Percentiles rank a stretch among this genome's conserved stretches.
These are phyloP conservation scores for Rapana venosa DNA, from an alignment of 2,888 invertebrate genomes.

Conservation along the genomic window DNA sequence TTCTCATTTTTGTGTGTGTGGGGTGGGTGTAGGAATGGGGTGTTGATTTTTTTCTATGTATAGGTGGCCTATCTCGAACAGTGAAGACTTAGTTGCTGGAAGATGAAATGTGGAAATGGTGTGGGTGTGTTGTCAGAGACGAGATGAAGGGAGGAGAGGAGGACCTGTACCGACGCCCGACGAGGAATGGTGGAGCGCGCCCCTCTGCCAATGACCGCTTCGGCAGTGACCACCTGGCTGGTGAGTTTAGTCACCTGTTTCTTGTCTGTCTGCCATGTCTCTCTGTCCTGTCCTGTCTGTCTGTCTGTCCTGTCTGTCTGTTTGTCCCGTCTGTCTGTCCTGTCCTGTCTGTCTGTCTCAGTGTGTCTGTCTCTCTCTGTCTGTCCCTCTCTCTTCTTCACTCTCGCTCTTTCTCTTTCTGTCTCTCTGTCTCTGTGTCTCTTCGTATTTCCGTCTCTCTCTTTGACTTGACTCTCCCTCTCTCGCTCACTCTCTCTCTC, in stretches of 20 bases:
- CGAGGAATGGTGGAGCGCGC: slow-evolving; percentile 29
- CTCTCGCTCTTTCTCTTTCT: background rate
- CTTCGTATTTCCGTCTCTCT: background rate
- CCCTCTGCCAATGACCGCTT: slow-evolving; percentile 38
- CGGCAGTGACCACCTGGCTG: slow-evolving; percentile 35
- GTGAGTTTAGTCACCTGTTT: background rate
- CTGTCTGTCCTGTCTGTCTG: background rate
- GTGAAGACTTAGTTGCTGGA: too few relatives aligned
- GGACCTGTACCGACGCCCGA: slow-evolving; percentile 35
- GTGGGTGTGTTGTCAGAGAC: slow-evolving; percentile 33
- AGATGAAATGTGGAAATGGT: background rate
- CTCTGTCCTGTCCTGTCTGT: background rate
- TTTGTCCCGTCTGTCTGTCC: background rate
- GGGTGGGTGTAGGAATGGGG: too few relatives aligned
- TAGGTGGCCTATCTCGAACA: too few relatives aligned
- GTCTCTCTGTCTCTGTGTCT: slow-evolving; percentile 2
- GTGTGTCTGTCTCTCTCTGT: background rate
- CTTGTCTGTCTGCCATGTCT: background rate
- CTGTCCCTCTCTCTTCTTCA: background rate
- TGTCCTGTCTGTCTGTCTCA: background rate
- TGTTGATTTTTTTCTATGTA: too few relatives aligned
- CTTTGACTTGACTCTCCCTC: background rate
- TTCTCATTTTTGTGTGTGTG: too few relatives aligned
- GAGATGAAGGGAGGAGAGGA: slow-evolving; percentile 49
- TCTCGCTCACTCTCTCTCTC: background rate